phyloP scores from a whole-genome alignment of 2,113 vertebrate species.

The Piaya cayana region DNA sequence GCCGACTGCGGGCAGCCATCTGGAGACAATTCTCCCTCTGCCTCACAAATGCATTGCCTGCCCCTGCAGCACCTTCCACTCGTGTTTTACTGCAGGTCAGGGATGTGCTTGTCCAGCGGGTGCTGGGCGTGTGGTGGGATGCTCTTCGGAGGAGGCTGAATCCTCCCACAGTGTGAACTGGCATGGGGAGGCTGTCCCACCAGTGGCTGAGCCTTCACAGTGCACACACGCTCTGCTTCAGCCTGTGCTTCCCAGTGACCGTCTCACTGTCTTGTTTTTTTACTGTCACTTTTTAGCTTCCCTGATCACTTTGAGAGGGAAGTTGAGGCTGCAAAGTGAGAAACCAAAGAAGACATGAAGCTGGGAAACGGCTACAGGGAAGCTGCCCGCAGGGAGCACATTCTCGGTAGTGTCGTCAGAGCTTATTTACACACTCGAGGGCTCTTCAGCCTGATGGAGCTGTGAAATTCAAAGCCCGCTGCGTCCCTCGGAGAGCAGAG shows the following conservation, averaged over 20 bases:
- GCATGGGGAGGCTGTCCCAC: not conserved
- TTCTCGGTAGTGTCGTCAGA: not conserved
- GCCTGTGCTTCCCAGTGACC: not conserved
- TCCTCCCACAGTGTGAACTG: rapidly evolving
- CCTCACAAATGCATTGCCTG: not conserved
- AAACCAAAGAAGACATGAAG: not conserved
- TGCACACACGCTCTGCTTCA: not conserved
- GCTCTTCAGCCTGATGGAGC: conserved; percentile 39
- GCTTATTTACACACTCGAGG: conserved; percentile 13
- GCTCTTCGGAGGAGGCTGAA: not conserved
- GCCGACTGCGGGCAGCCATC: not conserved
- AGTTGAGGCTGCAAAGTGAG: not conserved
- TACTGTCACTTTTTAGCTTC: not conserved
- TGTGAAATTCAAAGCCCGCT: not conserved
- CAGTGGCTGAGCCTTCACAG: rapidly evolving
- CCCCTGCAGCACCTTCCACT: not conserved
- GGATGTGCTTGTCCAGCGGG: rapidly evolving
- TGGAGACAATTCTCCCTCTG: not conserved
- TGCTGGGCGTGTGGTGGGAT: not conserved
- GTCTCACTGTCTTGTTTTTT: not conserved
- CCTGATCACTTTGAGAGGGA: not conserved
- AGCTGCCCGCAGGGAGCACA: not conserved
- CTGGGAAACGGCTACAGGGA: not conserved
- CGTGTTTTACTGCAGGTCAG: not conserved
- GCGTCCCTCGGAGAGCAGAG: not conserved